Conservation (phyloP, 1,140 invertebrate species). For the Kradibia gibbosae region DNA sequence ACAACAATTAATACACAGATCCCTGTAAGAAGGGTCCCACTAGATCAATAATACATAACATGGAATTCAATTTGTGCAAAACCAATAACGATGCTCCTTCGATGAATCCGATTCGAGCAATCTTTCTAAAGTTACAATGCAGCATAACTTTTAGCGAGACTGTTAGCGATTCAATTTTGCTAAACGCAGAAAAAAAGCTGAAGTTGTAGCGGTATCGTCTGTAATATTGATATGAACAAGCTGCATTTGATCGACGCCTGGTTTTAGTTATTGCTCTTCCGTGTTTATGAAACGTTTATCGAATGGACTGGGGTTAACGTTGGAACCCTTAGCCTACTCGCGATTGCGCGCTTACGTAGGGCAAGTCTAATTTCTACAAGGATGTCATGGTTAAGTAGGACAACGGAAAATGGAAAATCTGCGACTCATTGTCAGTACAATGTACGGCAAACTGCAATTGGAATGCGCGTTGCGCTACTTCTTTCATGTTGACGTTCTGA, state of each 20-base stretch:
- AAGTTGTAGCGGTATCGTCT: too few species aligned
- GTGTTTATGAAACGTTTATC: slow-evolving; percentile 36
- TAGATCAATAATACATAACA: neutral
- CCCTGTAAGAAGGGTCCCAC: too few species aligned
- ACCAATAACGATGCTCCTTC: neutral
- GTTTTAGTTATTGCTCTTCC: slow-evolving; percentile 28
- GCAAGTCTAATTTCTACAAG: slow-evolving; percentile 1
- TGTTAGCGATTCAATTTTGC: neutral
- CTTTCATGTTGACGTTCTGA: neutral
- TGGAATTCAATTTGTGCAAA: neutral
- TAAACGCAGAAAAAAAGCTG: neutral
- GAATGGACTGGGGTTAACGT: slow-evolving; percentile 4
- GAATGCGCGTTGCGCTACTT: neutral
- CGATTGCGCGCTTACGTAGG: neutral
- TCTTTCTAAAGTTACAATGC: slow-evolving; percentile 7
- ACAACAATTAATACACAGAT: too few species aligned
- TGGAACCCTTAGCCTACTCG: neutral
- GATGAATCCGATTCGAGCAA: neutral
- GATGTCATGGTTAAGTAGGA: slow-evolving; percentile 32
- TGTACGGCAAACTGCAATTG: neutral
- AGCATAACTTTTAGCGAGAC: neutral
- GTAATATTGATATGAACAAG: too few species aligned
- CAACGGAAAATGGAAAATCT: slow-evolving; percentile 37
- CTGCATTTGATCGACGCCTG: neutral
- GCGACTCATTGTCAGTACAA: slow-evolving; percentile 1